phyloP scores from a whole-genome alignment of 2,797 vertebrate genomes.

The Sebastiscus albofasciatus region DNA sequence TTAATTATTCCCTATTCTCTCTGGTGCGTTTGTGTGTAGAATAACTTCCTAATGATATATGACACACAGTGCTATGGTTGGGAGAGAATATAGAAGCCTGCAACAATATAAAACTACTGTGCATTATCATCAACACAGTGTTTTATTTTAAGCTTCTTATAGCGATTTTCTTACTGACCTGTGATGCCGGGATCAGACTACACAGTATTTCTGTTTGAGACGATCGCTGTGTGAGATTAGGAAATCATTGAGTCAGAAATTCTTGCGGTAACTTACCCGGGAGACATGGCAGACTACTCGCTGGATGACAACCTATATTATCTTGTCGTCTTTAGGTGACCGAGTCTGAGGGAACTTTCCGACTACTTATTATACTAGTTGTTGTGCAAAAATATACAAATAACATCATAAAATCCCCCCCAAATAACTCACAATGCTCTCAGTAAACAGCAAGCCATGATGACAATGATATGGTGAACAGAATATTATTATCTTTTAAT shows the following conservation, averaged over 20 bases:
- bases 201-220: not conserved
- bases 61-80: slow-evolving; percentile 36
- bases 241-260: not conserved
- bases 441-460: not conserved
- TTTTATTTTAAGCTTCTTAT: not conserved
- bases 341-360: not conserved
- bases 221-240: not conserved
- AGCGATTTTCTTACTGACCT: slow-evolving; percentile 11
- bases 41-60: slow-evolving; percentile 62
- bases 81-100: slow-evolving; percentile 29
- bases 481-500: not conserved
- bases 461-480: not conserved
- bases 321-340: not conserved
- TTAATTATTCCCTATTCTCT: slow-evolving; percentile 65
- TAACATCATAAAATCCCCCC: not conserved
- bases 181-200: not conserved
- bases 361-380: not conserved
- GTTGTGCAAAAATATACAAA: accelerated
- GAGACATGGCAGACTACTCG: not conserved
- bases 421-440: not conserved
- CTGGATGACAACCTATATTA: not conserved
- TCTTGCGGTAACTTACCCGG: not conserved
- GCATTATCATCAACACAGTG: not conserved
- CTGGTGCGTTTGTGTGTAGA: slow-evolving; percentile 43
- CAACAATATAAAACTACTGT: not conserved